Conservation (phyloP, 2,797 vertebrate genomes). For the Scyliorhinus canicula region DNA sequence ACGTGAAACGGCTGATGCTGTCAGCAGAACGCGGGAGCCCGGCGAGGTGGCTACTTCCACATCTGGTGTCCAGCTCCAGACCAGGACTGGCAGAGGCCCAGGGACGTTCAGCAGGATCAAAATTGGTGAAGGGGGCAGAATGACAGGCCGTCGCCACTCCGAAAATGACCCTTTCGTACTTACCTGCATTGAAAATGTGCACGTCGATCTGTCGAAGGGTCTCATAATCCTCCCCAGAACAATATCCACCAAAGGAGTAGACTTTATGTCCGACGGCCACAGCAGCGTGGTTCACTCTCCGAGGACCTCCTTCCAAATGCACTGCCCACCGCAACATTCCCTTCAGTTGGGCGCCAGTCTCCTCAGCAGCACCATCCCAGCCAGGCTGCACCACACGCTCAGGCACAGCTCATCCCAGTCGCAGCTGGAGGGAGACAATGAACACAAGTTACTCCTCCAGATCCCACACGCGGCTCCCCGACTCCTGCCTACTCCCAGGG, state of each 20-base stretch:
- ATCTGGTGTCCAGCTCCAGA: no score
- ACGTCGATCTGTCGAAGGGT: constrained; percentile 96
- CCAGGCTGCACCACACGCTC: no score
- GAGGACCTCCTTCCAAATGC: constrained; percentile 93
- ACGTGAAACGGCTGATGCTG: no score
- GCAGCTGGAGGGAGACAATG: background rate
- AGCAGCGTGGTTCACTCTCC: constrained; percentile 96
- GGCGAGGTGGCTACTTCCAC: no score
- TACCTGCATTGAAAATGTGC: constrained; percentile 92
- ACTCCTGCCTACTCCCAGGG: background rate
- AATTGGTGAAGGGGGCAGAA: no score
- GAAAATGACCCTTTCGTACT: no score
- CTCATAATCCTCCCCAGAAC: constrained; percentile 96
- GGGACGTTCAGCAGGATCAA: no score
- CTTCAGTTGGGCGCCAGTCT: constrained; percentile 40
- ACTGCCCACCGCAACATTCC: constrained; percentile 97
- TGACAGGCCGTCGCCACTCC: no score
- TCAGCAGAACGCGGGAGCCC: no score
- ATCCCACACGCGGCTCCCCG: background rate
- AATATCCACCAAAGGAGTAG: constrained; percentile 96
- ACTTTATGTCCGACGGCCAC: constrained; percentile 94
- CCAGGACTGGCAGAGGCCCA: no score
- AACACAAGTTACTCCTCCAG: background rate
- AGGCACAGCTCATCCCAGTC: background rate
- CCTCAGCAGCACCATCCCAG: background rate